These are phyloP conservation scores for Hofmannophila pseudospretella DNA, from an alignment of 2,888 invertebrate genomes.

Conservation along the genomic window DNA sequence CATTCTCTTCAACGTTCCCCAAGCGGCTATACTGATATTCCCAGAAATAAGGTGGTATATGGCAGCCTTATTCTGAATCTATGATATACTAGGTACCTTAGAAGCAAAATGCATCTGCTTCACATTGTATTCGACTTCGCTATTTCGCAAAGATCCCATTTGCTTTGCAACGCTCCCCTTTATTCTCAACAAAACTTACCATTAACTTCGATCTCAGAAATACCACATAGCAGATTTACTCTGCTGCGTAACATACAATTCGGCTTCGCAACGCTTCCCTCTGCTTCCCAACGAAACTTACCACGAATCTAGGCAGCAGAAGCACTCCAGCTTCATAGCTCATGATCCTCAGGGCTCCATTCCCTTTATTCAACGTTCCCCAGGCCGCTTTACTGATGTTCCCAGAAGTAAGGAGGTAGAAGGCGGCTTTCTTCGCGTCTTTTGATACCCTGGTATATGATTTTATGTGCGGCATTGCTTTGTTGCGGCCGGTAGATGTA, in stretches of 20 bases:
- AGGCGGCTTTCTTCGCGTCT: conserved; percentile 82
- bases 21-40: conserved; percentile 98
- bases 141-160: too few species aligned
- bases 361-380: conserved; percentile 84
- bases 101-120: too few species aligned
- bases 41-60: conserved; percentile 95
- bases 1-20: conserved; percentile 86
- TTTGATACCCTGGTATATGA: conserved; percentile 88
- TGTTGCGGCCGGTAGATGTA: conserved; percentile 80
- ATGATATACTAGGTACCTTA: conserved; percentile 85
- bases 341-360: conserved; percentile 81
- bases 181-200: too few species aligned
- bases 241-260: too few species aligned
- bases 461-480: conserved; percentile 97
- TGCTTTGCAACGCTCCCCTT: too few species aligned
- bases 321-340: conserved; percentile 96
- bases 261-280: too few species aligned
- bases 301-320: conserved; percentile 89
- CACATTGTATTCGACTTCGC: too few species aligned
- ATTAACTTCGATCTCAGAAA: too few species aligned
- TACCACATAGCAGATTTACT: too few species aligned
- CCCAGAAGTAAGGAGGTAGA: conserved; percentile 93
- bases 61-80: conserved; percentile 80
- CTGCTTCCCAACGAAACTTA: too few species aligned
- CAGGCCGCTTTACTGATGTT: conserved; percentile 99